Base-by-base conservation (phyloP, 2,888 invertebrate genomes). In the Schizotus pectinicornis region DNA sequence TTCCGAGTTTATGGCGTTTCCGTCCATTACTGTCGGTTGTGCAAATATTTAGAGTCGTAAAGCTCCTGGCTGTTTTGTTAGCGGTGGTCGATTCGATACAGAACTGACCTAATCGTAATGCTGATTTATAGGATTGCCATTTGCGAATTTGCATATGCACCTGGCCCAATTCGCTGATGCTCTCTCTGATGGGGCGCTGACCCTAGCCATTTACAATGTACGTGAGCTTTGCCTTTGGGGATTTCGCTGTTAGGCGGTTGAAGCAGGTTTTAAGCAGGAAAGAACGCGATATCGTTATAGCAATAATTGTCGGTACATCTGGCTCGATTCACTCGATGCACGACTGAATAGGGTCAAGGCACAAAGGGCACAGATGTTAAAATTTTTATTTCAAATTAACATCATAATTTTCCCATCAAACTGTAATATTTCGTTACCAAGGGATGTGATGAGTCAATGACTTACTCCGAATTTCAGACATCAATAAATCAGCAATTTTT, bases 41-140 rank as follows among this genome's bases (percentile, higher is more conserved):
- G 61, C 56, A 62, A 64, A 64, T 64, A 64, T 64, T 62, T 62
- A 59, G 61, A 49, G 58, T 56, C 56, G 61, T 64, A 56, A 60
- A 62, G 60, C 56, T 62, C 56, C 49, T 52, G 43, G 22, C 51
- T 14, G 54, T 57, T 54, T 42, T 52, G 51, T 52, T 35, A 43
- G 51, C 13, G 46, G 47, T 48, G 57, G 57, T 57, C 52, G 57
- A 57, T 57, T 52, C 52, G 51, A 47, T 47, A 52, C 47, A 57
- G 51, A 52, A 57, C 57, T 57, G 42, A 52, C 41, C 57, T 41
- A 51, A 57, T 52, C 51, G 11, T 34, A 31, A 8, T 38, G 41
- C 31, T 34, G 55, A 49, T 42, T 51, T 51, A 39, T 14, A 35
- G 22, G 14, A 22, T 33, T 32, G 35, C 7, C n/a, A 11, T 12